Percentiles rank a stretch among this genome's conserved stretches.
phyloP scores from a whole-genome alignment of 2,888 invertebrate species.

The Cryptocheilus praepositus region DNA sequence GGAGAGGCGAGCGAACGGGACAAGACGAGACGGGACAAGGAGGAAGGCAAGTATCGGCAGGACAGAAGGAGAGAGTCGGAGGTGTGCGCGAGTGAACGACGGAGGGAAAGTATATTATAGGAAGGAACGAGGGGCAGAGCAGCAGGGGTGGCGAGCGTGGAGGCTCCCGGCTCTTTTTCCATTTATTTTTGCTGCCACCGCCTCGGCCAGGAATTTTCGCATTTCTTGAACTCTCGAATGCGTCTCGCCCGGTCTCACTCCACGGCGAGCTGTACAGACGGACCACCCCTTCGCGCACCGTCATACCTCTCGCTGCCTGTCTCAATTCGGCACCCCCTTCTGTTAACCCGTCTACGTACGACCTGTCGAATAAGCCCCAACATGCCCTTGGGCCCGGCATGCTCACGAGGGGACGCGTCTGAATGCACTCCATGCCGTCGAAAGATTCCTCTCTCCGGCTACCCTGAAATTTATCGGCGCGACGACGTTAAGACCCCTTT shows the following conservation, averaged over 20 bases:
- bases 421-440: slow-evolving; percentile 59
- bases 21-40: slow-evolving; percentile 17
- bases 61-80: slow-evolving; percentile 1
- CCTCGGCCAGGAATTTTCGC: slow-evolving; percentile 62
- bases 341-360: slow-evolving; percentile 21
- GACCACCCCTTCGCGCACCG: not conserved
- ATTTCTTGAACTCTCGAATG: slow-evolving; percentile 59
- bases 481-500: slow-evolving; percentile 47
- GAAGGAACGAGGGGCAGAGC: slow-evolving; percentile 14
- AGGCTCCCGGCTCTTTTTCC: slow-evolving; percentile 48
- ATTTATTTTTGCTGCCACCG: slow-evolving; percentile 61
- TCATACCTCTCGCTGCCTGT: slow-evolving; percentile 7
- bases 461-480: slow-evolving; percentile 56
- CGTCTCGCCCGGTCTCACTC: slow-evolving; percentile 37
- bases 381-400: slow-evolving; percentile 5
- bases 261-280: slow-evolving; percentile 22
- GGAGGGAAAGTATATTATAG: slow-evolving; percentile 26
- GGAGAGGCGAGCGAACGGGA: slow-evolving; percentile 21
- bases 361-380: slow-evolving; percentile 31
- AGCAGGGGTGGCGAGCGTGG: slow-evolving; percentile 29
- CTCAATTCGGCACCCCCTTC: not conserved
- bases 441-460: slow-evolving; percentile 48
- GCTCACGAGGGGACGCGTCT: slow-evolving; percentile 30
- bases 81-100: slow-evolving; percentile 24
- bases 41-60: slow-evolving; percentile 14